Base-by-base conservation (phyloP, 2,113 vertebrate genomes). In the Oncorhynchus nerka region DNA sequence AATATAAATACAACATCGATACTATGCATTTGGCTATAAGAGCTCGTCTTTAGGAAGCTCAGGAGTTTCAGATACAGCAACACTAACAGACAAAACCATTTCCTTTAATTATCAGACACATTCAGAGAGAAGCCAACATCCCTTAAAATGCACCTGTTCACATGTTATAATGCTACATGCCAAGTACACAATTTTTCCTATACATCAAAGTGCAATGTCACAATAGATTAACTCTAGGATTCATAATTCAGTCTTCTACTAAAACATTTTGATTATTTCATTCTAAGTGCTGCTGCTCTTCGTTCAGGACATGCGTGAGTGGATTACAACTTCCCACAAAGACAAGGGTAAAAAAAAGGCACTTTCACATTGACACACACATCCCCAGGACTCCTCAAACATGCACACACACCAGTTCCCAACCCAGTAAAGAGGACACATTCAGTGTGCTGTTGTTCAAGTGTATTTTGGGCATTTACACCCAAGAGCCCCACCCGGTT, bases 141-240 rank as follows among this genome's bases (percentile, higher is more conserved):
- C 87, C 82, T 83, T 83, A 85, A 92, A 89, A 88, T 88, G 92
- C 91, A 92, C 90, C 92, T 55, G 51, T 55, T 91, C 59, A 89
- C 85, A 87, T 91, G 92, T 90, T 84, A 84, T 92, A 92, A 92
- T 91, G 92, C 92, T 92, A 94, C 93, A 94, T 94, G 93, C 93
- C 92, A 87, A 93, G 90, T 91, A 92, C 92, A 93, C 87, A 24
- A 74, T 51, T 16, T 51, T 92, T 91, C 59, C 89, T 89, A 93
- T 91, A 94, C 93, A 90, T 91, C 90, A 93, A 92, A 92, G 92
- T 93, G 93, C 93, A 92, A 93, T 87, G 94, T 96, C 96, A 99
- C 96, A 93, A 98, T 95, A 94, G 93, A 92, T 94, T 92, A 96
- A 96, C 94, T 94, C 93, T 94, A 94, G 89, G 84, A 92, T 85